Evolutionary conservation across 2,113 vertebrate genomes (phyloP).

Genomic region (Puffinus mauretanicus): DNA sequence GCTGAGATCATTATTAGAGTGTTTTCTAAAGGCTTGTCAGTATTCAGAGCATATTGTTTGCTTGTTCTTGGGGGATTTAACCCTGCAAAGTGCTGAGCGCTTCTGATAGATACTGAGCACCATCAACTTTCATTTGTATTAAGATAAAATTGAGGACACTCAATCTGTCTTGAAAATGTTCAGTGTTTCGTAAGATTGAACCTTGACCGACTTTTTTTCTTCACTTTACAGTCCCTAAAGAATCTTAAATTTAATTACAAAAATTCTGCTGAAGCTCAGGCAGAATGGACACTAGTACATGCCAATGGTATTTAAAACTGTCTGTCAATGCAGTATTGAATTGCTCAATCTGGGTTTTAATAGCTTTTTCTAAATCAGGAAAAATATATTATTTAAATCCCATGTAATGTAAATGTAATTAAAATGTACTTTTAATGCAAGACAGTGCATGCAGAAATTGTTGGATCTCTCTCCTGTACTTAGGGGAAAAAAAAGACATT

Average conservation of each 20-base stretch:
- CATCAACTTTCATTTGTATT: constrained; percentile 1
- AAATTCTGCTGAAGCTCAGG: background rate
- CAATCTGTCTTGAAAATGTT: constrained; percentile 7
- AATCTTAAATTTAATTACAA: constrained; percentile 42
- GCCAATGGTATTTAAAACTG: constrained; percentile 19
- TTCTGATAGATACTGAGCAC: background rate
- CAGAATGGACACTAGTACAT: background rate
- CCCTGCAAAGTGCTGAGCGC: background rate
- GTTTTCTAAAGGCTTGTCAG: constrained; percentile 17
- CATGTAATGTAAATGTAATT: constrained; percentile 19
- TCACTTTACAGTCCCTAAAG: background rate
- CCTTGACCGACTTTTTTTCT: background rate
- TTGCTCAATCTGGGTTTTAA: constrained; percentile 1
- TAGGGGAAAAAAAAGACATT: background rate
- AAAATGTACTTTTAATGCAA: constrained; percentile 15
- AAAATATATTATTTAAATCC: constrained; percentile 20
- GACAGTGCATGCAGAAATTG: background rate
- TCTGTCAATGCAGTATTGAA: constrained; percentile 24
- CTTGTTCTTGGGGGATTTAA: constrained; percentile 7
- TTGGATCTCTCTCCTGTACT: background rate
- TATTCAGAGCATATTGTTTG: background rate
- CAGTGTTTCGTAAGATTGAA: background rate
- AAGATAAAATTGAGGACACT: constrained; percentile 30
- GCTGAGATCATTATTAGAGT: background rate
- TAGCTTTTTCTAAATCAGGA: constrained; percentile 22